These are phyloP conservation scores for Catharus minimus DNA, from an alignment of 2,113 vertebrate genomes.

Conservation along the genomic window DNA sequence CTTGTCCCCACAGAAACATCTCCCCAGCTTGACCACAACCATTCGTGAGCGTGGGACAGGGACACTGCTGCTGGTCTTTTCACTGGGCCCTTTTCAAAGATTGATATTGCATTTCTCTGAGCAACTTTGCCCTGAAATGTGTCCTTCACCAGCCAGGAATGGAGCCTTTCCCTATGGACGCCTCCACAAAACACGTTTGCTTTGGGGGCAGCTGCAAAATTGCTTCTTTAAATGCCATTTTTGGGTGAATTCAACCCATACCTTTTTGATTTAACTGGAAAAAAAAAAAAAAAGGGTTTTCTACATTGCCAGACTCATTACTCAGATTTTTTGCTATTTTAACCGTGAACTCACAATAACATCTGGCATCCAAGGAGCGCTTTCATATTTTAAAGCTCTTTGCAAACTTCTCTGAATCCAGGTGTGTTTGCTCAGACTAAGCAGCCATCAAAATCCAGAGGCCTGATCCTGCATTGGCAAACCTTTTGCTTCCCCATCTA, in stretches of 20 bases:
- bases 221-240: background rate
- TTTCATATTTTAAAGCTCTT: background rate
- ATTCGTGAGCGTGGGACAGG: rapidly evolving
- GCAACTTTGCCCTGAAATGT: background rate
- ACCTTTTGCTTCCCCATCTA: background rate
- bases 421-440: background rate
- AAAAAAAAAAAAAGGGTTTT: background rate
- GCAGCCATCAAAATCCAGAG: background rate
- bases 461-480: background rate
- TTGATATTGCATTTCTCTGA: background rate
- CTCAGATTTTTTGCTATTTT: constrained; percentile 30
- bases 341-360: background rate
- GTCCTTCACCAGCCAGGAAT: background rate
- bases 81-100: background rate
- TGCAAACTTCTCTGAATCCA: background rate
- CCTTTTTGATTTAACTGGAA: background rate
- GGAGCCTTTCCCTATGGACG: background rate
- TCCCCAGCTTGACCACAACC: background rate
- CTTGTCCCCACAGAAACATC: background rate
- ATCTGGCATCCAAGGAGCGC: background rate
- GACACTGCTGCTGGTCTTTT: rapidly evolving
- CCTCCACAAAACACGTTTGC: background rate
- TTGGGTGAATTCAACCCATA: background rate
- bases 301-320: background rate
- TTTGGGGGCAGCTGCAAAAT: background rate